Evolutionary conservation across 2,113 vertebrate genomes (phyloP).

Genomic region (Donacobius atricapilla): DNA sequence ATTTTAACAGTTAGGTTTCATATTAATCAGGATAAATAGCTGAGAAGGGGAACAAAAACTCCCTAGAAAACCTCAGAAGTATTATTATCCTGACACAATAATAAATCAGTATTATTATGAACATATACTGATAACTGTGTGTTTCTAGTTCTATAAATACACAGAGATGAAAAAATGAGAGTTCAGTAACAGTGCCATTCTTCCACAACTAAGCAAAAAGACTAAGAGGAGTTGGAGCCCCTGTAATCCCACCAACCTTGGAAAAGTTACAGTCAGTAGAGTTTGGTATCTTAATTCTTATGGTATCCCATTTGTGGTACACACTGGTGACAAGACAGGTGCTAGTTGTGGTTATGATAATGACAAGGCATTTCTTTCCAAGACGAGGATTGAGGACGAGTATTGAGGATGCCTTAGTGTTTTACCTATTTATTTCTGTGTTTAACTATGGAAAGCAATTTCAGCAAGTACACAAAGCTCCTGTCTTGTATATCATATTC

Average conservation of each 20-base stretch:
- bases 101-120: neutral
- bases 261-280: neutral
- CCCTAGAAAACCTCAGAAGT: neutral
- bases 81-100: neutral
- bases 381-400: neutral
- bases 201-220: neutral
- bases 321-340: neutral
- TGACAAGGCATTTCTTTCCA: neutral
- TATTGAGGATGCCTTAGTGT: neutral
- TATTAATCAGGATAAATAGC: neutral
- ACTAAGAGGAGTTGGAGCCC: neutral
- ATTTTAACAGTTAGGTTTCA: neutral
- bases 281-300: neutral
- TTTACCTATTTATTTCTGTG: neutral
- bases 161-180: neutral
- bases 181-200: neutral
- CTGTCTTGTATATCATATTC: neutral
- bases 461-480: neutral
- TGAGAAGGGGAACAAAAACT: neutral
- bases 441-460: constrained; percentile 10
- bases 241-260: neutral
- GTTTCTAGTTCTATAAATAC: neutral
- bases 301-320: neutral
- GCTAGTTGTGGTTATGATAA: neutral
- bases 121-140: neutral